Percentiles rank a stretch among this genome's conserved stretches.
These are phyloP conservation scores for Ivindomyrus marchei DNA, from an alignment of 2,113 vertebrate species.

Conservation along the genomic window DNA sequence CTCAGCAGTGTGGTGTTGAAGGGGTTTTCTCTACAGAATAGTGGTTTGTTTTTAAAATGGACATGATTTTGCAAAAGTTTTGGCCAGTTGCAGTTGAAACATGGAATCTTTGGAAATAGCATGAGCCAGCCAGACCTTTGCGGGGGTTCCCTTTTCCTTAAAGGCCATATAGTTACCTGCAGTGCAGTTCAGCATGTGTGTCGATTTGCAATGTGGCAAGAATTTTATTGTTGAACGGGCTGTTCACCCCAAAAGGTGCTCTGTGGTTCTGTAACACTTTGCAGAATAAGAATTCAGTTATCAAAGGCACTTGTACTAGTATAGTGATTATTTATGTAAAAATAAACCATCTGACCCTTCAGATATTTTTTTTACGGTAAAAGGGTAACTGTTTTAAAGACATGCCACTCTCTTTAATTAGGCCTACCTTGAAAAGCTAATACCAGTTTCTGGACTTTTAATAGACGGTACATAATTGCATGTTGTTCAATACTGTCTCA, in stretches of 20 bases:
- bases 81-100: background rate
- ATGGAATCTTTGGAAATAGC: background rate
- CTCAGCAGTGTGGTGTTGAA: background rate
- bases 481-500: background rate
- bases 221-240: background rate
- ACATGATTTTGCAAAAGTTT: background rate
- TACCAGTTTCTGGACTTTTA: background rate
- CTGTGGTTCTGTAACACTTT: background rate
- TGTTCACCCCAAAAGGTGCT: background rate
- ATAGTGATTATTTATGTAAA: background rate
- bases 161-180: background rate
- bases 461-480: background rate
- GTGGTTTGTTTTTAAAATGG: background rate
- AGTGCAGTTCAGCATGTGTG: background rate
- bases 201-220: background rate
- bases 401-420: background rate
- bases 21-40: background rate
- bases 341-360: background rate
- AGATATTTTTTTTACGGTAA: background rate
- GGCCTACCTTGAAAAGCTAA: background rate
- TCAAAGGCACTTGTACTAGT: background rate
- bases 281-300: background rate
- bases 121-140: background rate
- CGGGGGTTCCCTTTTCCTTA: background rate
- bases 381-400: background rate